Evolutionary conservation across 2,888 invertebrate genomes (phyloP), one percentile per base, ranked within the genome.

Genomic region (Acleris holmiana): DNA sequence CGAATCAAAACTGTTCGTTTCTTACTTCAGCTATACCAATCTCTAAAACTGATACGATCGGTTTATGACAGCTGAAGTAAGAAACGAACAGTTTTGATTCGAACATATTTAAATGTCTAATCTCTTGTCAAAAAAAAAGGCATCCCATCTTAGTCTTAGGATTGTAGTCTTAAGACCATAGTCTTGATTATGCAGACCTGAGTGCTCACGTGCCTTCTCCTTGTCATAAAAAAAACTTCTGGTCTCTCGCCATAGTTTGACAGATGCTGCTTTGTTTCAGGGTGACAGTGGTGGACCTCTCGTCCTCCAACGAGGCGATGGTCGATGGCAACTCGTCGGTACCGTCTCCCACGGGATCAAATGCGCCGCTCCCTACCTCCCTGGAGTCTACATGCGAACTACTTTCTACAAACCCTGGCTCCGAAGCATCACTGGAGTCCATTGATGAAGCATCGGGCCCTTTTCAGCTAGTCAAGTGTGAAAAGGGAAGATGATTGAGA

Each of bases 321-420:
- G 98, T 0, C 94, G 96, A 68, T 98, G 97, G 95, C 95, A 97
- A 70, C 90, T 98, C 5, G 97, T 97, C 1, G 98, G 98, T 6
- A 98, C 98, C 0, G 98, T 98, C 0, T 98, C 98, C 7, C 98
- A 98, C 76, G 98, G 98, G n/a, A 98, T 98, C 74, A 97, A 98
- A 80, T 98, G 98, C 78, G 98, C 98, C 0, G 97, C 97, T 4
- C 98, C 98, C 0, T 98, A 97, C 88, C 89, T 98, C 25, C 98
- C 98, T 0, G 98, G 98, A 10, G 98, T 98, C 44, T 98, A 98
- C 85, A 98, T 98, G 98, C 93, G 98, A 73, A 98, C 98, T 68
- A 96, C 97, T 0, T 98, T 93, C 88, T 98, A 97, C 86, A 98
- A 97, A 78, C 97, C 97, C 1, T 98, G 98, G 98, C 93, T 98